Evolutionary conservation across 2,113 vertebrate genomes (phyloP), one percentile per base, ranked within the genome.

Genomic region (Oryzias curvinotus): DNA sequence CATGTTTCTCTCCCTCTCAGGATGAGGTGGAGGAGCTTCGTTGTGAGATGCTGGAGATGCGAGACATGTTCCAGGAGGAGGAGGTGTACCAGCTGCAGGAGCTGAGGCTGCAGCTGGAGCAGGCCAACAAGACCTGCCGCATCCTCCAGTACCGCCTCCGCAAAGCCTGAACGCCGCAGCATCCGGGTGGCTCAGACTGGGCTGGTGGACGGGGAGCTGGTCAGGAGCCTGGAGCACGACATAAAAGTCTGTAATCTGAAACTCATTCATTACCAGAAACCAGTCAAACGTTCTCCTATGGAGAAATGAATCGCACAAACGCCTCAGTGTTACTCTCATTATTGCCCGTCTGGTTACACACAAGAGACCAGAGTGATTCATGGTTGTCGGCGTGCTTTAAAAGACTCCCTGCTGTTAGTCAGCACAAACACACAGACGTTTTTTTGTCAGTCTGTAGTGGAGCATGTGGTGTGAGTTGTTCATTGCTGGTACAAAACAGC

Each of bases 11-110:
- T 73, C 16, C 51, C 14, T 64, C 4, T 0, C 80, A 89, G 97
- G 96, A 98, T 49, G 97, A 99, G 87, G 91, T 98, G 1, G 96
- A 98, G 84, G 97, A 98, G 91, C 91, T 98, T 46, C 94, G 95
- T 0, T 96, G 96, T 0, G 97, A 99, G 91, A 97, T 99, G 95
- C 89, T 97, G 89, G 97, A 99, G 85, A 96, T 99, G 94, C 90
- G 96, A 0, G 97, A 99, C 1, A 90, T 97, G 64, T 99, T 97
- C 87, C 95, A 97, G 92, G 96, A 99, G 88, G 97, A 98, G 85
- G 97, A 97, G 0, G 91, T 94, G 23, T 96, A 94, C 82, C 96
- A 96, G 91, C 82, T 99, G 65, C 97, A 98, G 88, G 95, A 96
- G 66, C 93, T 99, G 59, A 88, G 93, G 48, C 93, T 95, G 86